Conservation (phyloP, 2,888 invertebrate genomes). For the Drosophila affinis region DNA sequence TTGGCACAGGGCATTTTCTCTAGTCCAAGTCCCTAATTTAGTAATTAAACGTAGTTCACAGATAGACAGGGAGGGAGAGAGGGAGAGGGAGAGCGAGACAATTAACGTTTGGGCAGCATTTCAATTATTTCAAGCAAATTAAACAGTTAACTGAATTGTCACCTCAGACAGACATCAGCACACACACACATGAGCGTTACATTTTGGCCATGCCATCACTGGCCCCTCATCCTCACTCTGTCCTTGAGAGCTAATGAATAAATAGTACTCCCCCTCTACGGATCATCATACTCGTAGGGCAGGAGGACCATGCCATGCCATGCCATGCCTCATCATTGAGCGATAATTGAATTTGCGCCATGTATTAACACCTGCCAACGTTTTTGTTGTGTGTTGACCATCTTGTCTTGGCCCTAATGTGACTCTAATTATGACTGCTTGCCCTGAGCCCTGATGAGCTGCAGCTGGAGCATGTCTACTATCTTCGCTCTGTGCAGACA, state of each 20-base stretch:
- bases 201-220: constrained; percentile 45
- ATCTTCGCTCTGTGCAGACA: constrained; percentile 22
- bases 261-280: constrained; percentile 46
- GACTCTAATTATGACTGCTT: constrained; percentile 40
- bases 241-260: constrained; percentile 64
- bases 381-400: constrained; percentile 38
- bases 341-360: constrained; percentile 74
- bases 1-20: background rate
- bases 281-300: constrained; percentile 33
- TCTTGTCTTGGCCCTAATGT: constrained; percentile 29
- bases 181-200: constrained; percentile 18
- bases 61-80: constrained; percentile 13
- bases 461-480: background rate
- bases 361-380: constrained; percentile 72
- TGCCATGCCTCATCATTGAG: constrained; percentile 53
- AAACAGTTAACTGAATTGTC: constrained; percentile 77
- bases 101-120: constrained; percentile 52
- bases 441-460: constrained; percentile 9
- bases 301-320: too few relatives aligned
- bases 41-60: constrained; percentile 71
- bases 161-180: constrained; percentile 40
- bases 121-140: constrained; percentile 80
- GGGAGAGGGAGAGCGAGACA: constrained; percentile 5
- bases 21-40: constrained; percentile 52
- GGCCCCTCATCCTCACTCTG: constrained; percentile 44